phyloP scores from a whole-genome alignment of 2,888 invertebrate species.

The Trisateles emortualis region DNA sequence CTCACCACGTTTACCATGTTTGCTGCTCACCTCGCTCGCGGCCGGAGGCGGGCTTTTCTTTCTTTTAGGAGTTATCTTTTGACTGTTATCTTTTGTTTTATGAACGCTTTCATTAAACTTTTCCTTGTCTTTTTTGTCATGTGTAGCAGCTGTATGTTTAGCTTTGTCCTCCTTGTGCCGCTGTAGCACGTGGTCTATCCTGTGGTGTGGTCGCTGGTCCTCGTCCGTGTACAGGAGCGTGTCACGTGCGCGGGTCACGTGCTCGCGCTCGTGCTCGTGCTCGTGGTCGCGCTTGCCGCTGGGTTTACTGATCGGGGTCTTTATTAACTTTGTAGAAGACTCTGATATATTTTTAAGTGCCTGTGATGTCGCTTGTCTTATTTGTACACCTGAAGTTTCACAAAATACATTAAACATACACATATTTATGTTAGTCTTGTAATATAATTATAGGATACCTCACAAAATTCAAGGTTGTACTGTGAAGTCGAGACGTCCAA shows the following conservation, averaged over 20 bases:
- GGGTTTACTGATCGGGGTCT: slow-evolving; percentile 58
- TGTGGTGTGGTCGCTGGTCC: slow-evolving; percentile 68
- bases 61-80: slow-evolving; percentile 6
- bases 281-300: slow-evolving; percentile 4
- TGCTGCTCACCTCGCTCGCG: background rate
- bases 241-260: slow-evolving; percentile 63
- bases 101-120: slow-evolving; percentile 1
- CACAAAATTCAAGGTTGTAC: no score
- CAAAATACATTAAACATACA: no score
- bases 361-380: slow-evolving; percentile 73
- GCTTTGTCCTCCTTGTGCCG: slow-evolving; percentile 66
- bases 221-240: slow-evolving; percentile 81
- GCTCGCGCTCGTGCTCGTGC: slow-evolving; percentile 5
- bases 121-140: slow-evolving; percentile 10
- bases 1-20: background rate
- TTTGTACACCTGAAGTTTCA: slow-evolving; percentile 69
- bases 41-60: slow-evolving; percentile 13
- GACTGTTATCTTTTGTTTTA: background rate
- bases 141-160: no score
- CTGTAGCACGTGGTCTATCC: slow-evolving; percentile 75
- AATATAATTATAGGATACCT: no score
- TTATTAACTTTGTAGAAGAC: slow-evolving; percentile 63
- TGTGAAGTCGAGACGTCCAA: no score
- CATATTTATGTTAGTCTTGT: no score
- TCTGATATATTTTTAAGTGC: slow-evolving; percentile 69